Percentiles rank a stretch among this genome's conserved stretches.
Conservation (phyloP, 2,113 vertebrate genomes). For the Colossoma macropomum region DNA sequence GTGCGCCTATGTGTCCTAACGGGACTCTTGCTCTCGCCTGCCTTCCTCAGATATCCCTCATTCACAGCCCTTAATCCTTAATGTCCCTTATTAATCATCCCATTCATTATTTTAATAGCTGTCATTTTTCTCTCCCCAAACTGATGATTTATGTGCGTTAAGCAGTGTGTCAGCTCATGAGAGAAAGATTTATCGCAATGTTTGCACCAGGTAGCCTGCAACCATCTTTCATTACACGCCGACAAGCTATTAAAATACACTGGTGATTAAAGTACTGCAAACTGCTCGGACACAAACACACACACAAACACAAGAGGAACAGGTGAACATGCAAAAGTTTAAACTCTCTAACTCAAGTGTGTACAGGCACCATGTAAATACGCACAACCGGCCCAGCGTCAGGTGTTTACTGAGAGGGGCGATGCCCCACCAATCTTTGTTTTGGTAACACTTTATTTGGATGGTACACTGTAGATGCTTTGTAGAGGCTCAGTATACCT, state of each 20-base stretch:
- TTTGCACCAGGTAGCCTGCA: slow-evolving; percentile 78
- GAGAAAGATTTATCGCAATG: slow-evolving; percentile 79
- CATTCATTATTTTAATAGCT: slow-evolving; percentile 82
- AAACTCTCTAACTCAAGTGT: no score
- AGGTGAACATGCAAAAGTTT: no score
- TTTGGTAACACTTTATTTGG: no score
- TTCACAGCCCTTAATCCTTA: slow-evolving; percentile 79
- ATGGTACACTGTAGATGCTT: no score
- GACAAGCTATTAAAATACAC: slow-evolving; percentile 79
- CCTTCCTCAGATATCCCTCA: not conserved
- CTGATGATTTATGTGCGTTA: slow-evolving; percentile 77
- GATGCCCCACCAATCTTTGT: no score
- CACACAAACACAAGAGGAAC: no score
- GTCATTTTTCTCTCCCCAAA: slow-evolving; percentile 75
- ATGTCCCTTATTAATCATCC: slow-evolving; percentile 81
- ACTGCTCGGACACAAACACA: slow-evolving; percentile 61
- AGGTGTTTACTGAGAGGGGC: no score
- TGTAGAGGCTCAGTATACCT: no score
- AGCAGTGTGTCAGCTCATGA: slow-evolving; percentile 63
- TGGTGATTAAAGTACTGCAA: slow-evolving; percentile 68
- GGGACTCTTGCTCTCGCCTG: no score
- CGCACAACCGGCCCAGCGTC: no score
- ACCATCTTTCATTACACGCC: slow-evolving; percentile 77
- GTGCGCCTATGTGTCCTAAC: not conserved
- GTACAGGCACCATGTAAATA: no score